Conservation (phyloP, 2,888 invertebrate genomes). For the Eristalis tenax region DNA sequence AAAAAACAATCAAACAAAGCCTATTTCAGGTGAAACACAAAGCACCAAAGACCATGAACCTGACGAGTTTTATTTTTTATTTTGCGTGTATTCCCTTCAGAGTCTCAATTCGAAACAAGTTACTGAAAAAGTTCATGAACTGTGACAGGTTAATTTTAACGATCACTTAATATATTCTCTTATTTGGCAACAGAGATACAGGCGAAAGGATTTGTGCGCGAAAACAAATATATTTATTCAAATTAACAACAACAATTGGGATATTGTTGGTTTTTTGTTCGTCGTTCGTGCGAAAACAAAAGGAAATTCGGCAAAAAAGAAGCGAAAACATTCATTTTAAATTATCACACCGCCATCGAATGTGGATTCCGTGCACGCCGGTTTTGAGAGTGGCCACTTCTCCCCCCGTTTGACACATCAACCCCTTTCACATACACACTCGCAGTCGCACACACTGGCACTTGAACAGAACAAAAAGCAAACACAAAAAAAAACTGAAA, state of each 20-base stretch:
- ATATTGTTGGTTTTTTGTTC: background rate
- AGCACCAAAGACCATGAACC: constrained; percentile 39
- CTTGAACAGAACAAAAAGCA: constrained; percentile 6
- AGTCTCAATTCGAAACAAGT: constrained; percentile 46
- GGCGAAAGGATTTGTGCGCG: background rate
- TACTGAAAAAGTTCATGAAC: constrained; percentile 57
- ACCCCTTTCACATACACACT: background rate
- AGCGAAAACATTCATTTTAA: constrained; percentile 16
- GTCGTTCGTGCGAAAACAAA: constrained; percentile 20
- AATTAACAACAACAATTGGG: constrained; percentile 43
- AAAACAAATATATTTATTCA: constrained; percentile 32
- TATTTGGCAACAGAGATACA: background rate
- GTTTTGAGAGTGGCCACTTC: constrained; percentile 15
- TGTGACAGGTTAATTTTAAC: constrained; percentile 55
- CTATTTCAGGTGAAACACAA: constrained; percentile 31
- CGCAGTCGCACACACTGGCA: background rate
- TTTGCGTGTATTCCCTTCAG: background rate
- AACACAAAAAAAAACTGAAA: background rate
- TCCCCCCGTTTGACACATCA: background rate
- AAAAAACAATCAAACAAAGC: background rate
- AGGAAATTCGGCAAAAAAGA: constrained; percentile 25
- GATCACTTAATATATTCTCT: constrained; percentile 42
- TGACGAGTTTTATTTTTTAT: background rate
- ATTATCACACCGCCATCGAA: constrained; percentile 36
- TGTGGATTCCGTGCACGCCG: constrained; percentile 34